Percentiles rank a stretch among this genome's conserved stretches.
phyloP scores from a whole-genome alignment of 2,888 invertebrate species.

The Leptinotarsa juncta region DNA sequence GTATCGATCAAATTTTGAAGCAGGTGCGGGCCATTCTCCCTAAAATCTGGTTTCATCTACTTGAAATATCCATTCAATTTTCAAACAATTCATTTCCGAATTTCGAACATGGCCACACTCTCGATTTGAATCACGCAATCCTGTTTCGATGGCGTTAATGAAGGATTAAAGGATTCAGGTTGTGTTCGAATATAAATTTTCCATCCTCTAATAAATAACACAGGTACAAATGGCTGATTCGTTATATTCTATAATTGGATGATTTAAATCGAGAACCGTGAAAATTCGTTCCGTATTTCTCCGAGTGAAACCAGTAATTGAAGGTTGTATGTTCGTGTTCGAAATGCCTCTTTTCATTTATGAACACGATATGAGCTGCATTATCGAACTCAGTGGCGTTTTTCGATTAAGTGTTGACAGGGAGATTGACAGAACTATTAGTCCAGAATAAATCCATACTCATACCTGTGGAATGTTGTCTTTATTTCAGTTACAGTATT shows the following conservation, averaged over 20 bases:
- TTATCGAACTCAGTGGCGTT: too few relatives aligned
- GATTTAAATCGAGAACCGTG: neutral
- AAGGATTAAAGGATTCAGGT: slow-evolving; percentile 17
- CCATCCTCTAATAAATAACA: slow-evolving; percentile 11
- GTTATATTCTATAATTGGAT: slow-evolving; percentile 7
- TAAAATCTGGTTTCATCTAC: slow-evolving; percentile 13
- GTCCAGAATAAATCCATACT: too few relatives aligned
- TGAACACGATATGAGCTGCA: neutral
- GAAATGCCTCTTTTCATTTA: slow-evolving; percentile 7
- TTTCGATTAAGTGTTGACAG: too few relatives aligned
- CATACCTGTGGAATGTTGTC: too few relatives aligned
- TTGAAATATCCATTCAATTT: slow-evolving; percentile 18
- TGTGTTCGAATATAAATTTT: slow-evolving; percentile 17
- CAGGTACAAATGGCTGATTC: neutral
- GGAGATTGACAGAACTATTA: too few relatives aligned
- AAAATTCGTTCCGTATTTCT: slow-evolving; percentile 5
- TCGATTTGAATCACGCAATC: neutral
- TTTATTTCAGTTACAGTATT: too few relatives aligned
- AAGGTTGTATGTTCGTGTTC: slow-evolving; percentile 7
- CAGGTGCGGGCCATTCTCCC: slow-evolving; percentile 6
- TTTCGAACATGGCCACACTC: slow-evolving; percentile 11
- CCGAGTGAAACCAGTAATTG: neutral
- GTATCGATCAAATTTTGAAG: slow-evolving; percentile 6
- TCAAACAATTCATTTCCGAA: slow-evolving; percentile 19
- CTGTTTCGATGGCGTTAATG: slow-evolving; percentile 14